These are phyloP conservation scores for Eulemur coronatus DNA, from an alignment of 2,797 vertebrate genomes.

Conservation along the genomic window DNA sequence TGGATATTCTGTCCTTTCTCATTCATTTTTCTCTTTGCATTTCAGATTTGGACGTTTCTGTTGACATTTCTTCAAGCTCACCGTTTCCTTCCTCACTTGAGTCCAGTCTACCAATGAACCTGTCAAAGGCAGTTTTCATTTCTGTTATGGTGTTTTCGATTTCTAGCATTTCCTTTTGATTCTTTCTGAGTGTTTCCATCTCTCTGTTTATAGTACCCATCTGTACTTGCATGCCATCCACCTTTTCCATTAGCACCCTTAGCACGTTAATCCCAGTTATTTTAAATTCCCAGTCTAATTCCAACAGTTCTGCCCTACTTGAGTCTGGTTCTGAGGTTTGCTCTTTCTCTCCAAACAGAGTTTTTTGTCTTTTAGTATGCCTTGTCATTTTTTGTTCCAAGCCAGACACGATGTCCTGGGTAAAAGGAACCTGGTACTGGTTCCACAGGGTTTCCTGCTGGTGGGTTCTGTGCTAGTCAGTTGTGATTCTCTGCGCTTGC, in stretches of 20 bases:
- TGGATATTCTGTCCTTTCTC: background rate
- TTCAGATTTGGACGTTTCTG: background rate
- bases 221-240: background rate
- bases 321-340: background rate
- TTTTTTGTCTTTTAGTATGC: background rate
- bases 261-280: background rate
- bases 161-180: background rate
- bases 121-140: background rate
- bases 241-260: background rate
- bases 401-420: background rate
- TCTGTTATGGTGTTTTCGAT: background rate
- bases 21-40: background rate
- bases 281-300: background rate
- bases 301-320: background rate
- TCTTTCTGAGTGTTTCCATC: background rate
- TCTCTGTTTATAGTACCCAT: background rate
- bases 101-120: background rate
- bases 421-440: background rate
- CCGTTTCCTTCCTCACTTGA: background rate
- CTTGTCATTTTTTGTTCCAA: background rate
- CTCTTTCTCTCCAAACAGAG: background rate
- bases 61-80: background rate
- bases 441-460: background rate
- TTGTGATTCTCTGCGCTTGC: background rate
- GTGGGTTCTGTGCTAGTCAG: background rate